Evolutionary conservation across 1,140 invertebrate species (phyloP).

Genomic region (Drosophila kikkawai): DNA sequence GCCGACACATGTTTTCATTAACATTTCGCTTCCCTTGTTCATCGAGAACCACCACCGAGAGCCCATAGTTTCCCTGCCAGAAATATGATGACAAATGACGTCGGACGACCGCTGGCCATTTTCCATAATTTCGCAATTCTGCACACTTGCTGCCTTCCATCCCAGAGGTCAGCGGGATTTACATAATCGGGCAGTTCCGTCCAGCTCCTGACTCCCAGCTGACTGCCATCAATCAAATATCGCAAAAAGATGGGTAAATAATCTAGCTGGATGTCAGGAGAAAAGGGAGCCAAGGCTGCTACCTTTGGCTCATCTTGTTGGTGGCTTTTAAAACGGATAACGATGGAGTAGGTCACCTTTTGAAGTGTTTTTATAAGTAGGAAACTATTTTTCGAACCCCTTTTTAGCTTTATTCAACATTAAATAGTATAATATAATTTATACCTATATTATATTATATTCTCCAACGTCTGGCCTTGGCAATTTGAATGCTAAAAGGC

Average conservation of each 20-base stretch:
- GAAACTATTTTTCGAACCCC: no score
- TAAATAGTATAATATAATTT: neutral
- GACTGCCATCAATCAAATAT: slow-evolving; percentile 65
- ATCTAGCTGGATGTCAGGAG: neutral
- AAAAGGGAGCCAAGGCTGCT: neutral
- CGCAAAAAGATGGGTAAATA: slow-evolving; percentile 29
- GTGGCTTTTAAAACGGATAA: neutral
- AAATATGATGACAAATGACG: slow-evolving; percentile 71
- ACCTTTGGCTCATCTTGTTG: neutral
- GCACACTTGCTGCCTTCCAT: slow-evolving; percentile 63
- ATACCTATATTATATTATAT: neutral
- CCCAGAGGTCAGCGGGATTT: slow-evolving; percentile 63
- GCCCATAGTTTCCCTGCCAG: slow-evolving; percentile 29
- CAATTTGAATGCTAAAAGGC: slow-evolving; percentile 20
- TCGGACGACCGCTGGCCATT: slow-evolving; percentile 51
- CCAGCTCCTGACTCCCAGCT: slow-evolving; percentile 4
- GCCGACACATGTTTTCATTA: slow-evolving; percentile 79
- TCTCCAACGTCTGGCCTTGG: neutral
- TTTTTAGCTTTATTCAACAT: neutral
- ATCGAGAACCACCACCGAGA: slow-evolving; percentile 4
- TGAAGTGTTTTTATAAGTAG: neutral
- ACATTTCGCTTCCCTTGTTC: slow-evolving; percentile 24
- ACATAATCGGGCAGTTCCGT: slow-evolving; percentile 63
- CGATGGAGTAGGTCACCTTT: neutral
- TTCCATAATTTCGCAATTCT: slow-evolving; percentile 76